A percentile compares a stretch with the other conserved stretches of the same genome.
phyloP scores from a whole-genome alignment of 2,113 vertebrate species.

The Vulpes vulpes region DNA sequence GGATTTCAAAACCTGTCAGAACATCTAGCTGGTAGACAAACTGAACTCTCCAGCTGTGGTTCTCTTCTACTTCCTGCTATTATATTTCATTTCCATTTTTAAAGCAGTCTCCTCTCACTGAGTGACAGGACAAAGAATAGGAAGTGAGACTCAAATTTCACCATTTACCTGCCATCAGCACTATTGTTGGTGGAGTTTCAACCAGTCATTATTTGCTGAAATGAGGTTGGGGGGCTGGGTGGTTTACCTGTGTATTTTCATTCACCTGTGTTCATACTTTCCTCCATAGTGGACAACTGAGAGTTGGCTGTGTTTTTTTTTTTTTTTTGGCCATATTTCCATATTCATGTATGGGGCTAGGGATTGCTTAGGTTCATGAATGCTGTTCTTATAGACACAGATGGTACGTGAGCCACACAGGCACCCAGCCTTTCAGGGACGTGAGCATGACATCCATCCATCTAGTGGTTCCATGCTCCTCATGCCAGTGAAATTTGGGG shows the following conservation, averaged over 20 bases:
- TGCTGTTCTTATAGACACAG: conserved; percentile 10
- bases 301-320: conserved; percentile 61
- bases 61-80: neutral
- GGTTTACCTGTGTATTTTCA: conserved; percentile 21
- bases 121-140: neutral
- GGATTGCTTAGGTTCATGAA: conserved; percentile 46
- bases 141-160: neutral
- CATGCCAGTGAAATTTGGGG: conserved; percentile 65
- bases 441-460: conserved; percentile 39
- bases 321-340: neutral
- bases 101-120: neutral
- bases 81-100: neutral
- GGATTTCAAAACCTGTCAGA: neutral
- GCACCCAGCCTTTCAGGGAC: conserved; percentile 56
- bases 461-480: conserved; percentile 34
- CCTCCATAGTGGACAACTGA: conserved; percentile 69
- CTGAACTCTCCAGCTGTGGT: neutral
- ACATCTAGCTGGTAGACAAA: neutral
- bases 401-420: conserved; percentile 8
- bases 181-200: neutral
- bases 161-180: neutral
- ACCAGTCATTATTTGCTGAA: neutral
- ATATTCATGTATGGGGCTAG: conserved; percentile 22
- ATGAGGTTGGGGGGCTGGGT: neutral
- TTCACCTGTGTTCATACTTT: conserved; percentile 19